Percentiles rank a stretch among this genome's conserved stretches.
phyloP scores from a whole-genome alignment of 2,888 invertebrate species.

The Noctua pronuba region DNA sequence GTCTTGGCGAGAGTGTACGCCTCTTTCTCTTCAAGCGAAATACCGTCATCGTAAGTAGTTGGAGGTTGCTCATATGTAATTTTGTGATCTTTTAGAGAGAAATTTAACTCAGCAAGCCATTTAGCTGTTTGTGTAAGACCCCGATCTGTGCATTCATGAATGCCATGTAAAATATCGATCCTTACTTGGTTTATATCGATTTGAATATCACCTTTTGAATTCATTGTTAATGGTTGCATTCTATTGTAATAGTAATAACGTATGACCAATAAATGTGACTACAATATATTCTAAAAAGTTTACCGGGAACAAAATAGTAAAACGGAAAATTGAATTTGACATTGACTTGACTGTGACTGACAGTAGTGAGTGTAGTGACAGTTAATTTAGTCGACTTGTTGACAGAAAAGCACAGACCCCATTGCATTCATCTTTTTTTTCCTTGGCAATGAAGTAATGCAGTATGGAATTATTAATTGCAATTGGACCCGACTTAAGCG shows the following conservation, averaged over 20 bases:
- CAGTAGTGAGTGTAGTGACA: no score
- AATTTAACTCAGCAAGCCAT: constrained; percentile 97
- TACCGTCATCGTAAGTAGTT: constrained; percentile 82
- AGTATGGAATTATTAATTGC: background rate
- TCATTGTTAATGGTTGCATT: constrained; percentile 81
- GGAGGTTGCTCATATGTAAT: constrained; percentile 87
- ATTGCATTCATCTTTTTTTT: background rate
- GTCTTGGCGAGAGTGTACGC: constrained; percentile 95
- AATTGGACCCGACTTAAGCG: background rate
- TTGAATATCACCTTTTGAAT: constrained; percentile 83
- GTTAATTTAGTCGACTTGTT: background rate
- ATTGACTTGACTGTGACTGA: background rate
- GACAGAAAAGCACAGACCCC: background rate
- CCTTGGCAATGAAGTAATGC: background rate
- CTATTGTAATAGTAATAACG: constrained; percentile 8
- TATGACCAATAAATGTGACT: constrained; percentile 4
- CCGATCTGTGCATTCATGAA: constrained; percentile 93
- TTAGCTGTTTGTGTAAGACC: constrained; percentile 95
- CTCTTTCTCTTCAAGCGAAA: constrained; percentile 92
- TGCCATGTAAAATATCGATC: constrained; percentile 83
- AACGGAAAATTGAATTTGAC: constrained; percentile 41
- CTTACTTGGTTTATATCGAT: constrained; percentile 86
- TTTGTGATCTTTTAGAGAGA: constrained; percentile 93
- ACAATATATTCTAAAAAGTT: constrained; percentile 18
- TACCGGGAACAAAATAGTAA: constrained; percentile 27